These are phyloP conservation scores for Xanthia togata DNA, from an alignment of 2,888 invertebrate genomes.

Conservation along the genomic window DNA sequence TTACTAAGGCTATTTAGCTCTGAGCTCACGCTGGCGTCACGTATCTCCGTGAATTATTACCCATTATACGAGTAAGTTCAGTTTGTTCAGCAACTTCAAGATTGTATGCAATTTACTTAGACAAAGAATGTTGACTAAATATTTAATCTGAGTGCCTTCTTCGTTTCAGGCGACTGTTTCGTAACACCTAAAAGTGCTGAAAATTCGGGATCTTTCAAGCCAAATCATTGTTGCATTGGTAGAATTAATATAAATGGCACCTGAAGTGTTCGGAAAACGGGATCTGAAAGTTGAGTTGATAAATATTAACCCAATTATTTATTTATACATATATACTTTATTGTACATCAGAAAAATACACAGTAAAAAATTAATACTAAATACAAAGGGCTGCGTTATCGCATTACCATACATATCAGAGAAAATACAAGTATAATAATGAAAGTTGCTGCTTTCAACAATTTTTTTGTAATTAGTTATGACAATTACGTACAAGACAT, in stretches of 20 bases:
- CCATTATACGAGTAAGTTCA: constrained; percentile 60
- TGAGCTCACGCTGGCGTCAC: constrained; percentile 24
- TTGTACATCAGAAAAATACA: too few species aligned
- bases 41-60: constrained; percentile 50
- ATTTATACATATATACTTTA: too few species aligned
- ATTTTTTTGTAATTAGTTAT: background rate
- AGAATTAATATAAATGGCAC: background rate
- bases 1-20: background rate
- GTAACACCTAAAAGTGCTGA: background rate
- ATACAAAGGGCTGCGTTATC: too few species aligned
- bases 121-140: constrained; percentile 68
- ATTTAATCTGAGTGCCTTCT: constrained; percentile 68
- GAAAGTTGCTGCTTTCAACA: background rate
- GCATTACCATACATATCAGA: background rate
- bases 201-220: background rate
- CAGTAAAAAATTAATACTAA: too few species aligned
- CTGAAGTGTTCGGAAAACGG: background rate
- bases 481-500: background rate
- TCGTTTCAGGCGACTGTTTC: constrained; percentile 36
- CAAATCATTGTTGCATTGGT: background rate
- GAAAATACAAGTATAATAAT: background rate
- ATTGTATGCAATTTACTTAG: constrained; percentile 65
- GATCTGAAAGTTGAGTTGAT: background rate
- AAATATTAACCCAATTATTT: background rate
- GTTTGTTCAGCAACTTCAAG: constrained; percentile 49